A percentile compares a stretch with the other conserved stretches of the same genome.
Evolutionary conservation across 2,797 vertebrate species (phyloP).

Genomic region (Gambusia yucatana): DNA sequence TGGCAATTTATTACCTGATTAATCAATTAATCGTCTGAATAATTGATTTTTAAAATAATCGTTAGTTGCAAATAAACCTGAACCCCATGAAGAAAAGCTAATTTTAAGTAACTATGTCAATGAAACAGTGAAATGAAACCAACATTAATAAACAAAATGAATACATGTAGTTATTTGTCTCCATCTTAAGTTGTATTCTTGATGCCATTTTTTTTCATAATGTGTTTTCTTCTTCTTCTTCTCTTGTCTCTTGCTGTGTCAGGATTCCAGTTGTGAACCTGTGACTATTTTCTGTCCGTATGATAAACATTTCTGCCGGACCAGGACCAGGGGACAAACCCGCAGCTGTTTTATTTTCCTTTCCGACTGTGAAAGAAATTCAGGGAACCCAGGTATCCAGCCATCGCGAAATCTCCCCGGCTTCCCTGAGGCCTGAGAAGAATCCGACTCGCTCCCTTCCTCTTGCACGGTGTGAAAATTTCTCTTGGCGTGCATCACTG

Average conservation of each 20-base stretch:
- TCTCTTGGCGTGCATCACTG: constrained; percentile 58
- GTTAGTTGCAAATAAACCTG: too few species aligned
- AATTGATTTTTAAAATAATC: too few species aligned
- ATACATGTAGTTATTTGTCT: too few species aligned
- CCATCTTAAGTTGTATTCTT: too few species aligned
- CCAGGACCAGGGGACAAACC: constrained; percentile 62
- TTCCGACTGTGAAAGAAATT: constrained; percentile 78
- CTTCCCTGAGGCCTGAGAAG: constrained; percentile 64
- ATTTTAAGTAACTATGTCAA: too few species aligned
- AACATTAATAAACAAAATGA: too few species aligned
- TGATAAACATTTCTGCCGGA: constrained; percentile 73
- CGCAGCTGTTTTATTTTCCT: constrained; percentile 67
- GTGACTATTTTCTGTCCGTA: constrained; percentile 74
- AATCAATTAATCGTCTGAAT: too few species aligned
- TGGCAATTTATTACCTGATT: too few species aligned
- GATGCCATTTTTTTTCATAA: too few species aligned
- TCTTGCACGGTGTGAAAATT: constrained; percentile 49
- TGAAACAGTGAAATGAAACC: too few species aligned
- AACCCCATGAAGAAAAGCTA: too few species aligned
- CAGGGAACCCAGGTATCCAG: constrained; percentile 76
- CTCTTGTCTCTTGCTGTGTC: constrained; percentile 65
- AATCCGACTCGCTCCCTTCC: constrained; percentile 33
- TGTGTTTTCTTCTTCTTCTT: constrained; percentile 39
- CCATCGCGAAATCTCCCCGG: constrained; percentile 54
- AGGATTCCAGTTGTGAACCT: constrained; percentile 88